Base-by-base conservation (phyloP, 2,113 vertebrate genomes). In the Aplodontia rufa region DNA sequence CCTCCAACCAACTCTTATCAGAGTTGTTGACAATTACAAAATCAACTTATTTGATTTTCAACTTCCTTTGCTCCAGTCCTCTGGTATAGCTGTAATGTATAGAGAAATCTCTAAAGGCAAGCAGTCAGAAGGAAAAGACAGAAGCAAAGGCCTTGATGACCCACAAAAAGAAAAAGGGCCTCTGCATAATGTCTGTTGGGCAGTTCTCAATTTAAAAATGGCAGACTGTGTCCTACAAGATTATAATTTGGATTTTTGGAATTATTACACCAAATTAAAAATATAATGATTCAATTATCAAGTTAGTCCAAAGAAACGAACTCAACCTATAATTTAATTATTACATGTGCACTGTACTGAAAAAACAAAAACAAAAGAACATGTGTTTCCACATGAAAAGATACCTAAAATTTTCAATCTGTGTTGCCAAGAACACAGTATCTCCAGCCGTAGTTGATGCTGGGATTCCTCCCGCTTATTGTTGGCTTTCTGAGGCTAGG, bases 41-140 rank as follows among this genome's bases (percentile, higher is more conserved):
- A 87, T 94, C 76, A 97, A 86, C 94, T 92, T 78, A 96, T 91
- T 91, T 96, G 93, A 96, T 95, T 96, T 97, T 94, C 96, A 96
- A 94, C 94, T 95, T 97, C 96, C 97, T 97, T 96, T 97, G 97
- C 97, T 96, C 95, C 97, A 97, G 94, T 93, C 95, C 97, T 97
- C 97, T 97, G 96, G 96, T 96, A 96, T 96, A 96, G 96, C 96
- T 97, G 94, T 81, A 94, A 96, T 91, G 95, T 66, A 96, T 10
- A 95, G 94, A 97, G 91, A 96, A 90, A 93, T 91, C 92, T 71
- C 96, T 96, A 94, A 89, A 53, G 72, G 96, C 96, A 95, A 82
- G 94, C 91, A 97, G 92, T 97, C 96, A 97, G 96, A 97, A 97
- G 97, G 97, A 92, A 95, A 83, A 95, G 74, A 64, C 58, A 83